Conservation (phyloP, 2,113 vertebrate species). For the Himantopus leucocephalus region DNA sequence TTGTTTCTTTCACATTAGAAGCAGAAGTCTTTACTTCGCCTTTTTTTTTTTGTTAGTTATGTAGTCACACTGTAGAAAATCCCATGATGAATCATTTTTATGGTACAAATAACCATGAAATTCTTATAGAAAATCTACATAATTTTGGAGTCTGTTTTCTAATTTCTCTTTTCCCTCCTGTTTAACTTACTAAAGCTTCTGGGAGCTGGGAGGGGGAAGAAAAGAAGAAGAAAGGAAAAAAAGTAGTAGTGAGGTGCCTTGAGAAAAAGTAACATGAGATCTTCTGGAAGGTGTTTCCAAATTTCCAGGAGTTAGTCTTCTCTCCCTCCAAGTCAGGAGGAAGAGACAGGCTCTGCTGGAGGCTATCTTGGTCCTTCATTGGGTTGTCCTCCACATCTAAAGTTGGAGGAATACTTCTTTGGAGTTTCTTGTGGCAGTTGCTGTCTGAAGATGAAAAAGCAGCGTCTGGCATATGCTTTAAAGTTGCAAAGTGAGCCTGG, state of each 20-base stretch:
- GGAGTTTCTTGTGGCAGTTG: background rate
- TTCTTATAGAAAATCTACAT: background rate
- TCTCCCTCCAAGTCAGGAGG: background rate
- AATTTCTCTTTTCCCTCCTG: background rate
- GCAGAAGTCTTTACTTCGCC: background rate
- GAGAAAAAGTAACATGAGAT: background rate
- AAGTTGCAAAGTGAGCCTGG: background rate
- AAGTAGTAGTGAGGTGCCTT: background rate
- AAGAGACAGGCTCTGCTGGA: background rate
- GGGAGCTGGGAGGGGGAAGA: background rate
- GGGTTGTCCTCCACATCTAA: background rate
- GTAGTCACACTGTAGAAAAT: background rate
- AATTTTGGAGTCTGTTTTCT: background rate
- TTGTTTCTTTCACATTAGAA: background rate
- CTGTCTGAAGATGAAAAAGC: background rate
- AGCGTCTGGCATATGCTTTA: background rate
- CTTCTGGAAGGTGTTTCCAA: background rate
- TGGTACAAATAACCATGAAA: background rate
- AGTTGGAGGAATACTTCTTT: background rate
- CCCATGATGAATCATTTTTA: background rate
- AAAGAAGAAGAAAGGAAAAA: background rate
- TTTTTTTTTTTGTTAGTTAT: background rate
- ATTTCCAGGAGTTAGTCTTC: background rate
- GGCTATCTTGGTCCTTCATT: background rate
- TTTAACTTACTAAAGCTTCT: background rate